Conservation (phyloP, 2,888 invertebrate species). For the Lithodes maja region DNA sequence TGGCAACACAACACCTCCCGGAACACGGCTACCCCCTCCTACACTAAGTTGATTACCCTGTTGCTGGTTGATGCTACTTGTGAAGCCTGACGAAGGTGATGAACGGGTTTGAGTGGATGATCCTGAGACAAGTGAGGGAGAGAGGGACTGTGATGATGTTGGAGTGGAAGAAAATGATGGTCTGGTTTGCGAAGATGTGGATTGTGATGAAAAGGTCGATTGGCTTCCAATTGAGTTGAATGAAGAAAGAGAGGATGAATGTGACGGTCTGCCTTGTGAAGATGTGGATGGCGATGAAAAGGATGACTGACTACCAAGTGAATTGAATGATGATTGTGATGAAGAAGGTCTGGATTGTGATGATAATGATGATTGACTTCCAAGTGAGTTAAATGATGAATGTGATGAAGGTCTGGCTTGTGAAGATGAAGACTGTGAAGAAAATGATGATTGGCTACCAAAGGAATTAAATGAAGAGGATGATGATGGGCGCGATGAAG, state of each 20-base stretch:
- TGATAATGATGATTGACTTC: not conserved
- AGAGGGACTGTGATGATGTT: not conserved
- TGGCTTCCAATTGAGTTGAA: not conserved
- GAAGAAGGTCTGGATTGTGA: slow-evolving; percentile 2
- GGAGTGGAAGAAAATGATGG: not conserved
- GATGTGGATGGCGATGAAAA: not conserved
- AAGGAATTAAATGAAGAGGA: not conserved
- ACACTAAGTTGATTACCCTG: not conserved
- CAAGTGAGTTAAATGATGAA: not conserved
- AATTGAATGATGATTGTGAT: not conserved
- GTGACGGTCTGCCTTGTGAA: not conserved
- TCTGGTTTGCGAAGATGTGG: not conserved
- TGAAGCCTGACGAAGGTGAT: not conserved
- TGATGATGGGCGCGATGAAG: slow-evolving; percentile 1
- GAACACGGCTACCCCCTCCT: not conserved
- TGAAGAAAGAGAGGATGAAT: not conserved
- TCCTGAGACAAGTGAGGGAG: not conserved
- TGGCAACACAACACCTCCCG: slow-evolving; percentile 25
- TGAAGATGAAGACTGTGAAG: not conserved
- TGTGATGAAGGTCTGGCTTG: not conserved
- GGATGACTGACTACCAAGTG: not conserved
- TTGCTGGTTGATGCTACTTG: not conserved
- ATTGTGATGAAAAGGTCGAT: not conserved
- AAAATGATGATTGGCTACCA: not conserved
- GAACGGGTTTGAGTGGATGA: not conserved